Conservation (phyloP, 1,140 invertebrate species). For the Camponotus floridanus region DNA sequence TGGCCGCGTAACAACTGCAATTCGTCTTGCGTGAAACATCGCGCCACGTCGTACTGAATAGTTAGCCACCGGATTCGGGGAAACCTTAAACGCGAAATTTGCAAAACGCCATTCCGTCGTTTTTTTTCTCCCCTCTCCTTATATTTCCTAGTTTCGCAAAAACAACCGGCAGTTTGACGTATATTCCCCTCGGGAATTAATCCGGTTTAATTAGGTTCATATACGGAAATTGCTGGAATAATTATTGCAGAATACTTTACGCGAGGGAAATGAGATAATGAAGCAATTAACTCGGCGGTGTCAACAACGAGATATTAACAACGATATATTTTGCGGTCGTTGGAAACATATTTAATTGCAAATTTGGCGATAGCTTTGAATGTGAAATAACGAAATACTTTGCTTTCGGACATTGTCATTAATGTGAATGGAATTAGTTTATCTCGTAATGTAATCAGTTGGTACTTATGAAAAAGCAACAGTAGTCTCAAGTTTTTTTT, state of each 20-base stretch:
- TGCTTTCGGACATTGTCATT: conserved; percentile 16
- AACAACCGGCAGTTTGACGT: conserved; percentile 28
- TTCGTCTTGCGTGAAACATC: conserved; percentile 71
- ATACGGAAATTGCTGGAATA: conserved; percentile 47
- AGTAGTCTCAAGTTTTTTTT: background rate
- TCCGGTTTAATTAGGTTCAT: conserved; percentile 46
- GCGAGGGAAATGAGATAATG: conserved; percentile 55
- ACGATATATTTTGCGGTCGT: conserved; percentile 30
- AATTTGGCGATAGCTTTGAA: conserved; percentile 51
- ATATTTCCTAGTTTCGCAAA: conserved; percentile 12
- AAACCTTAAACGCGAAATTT: conserved; percentile 51
- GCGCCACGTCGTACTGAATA: conserved; percentile 56
- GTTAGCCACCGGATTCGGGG: conserved; percentile 52
- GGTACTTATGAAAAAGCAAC: background rate
- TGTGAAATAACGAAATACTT: conserved; percentile 41
- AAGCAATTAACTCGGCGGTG: conserved; percentile 55
- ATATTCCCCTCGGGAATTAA: conserved; percentile 30
- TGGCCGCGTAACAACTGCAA: conserved; percentile 63
- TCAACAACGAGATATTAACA: conserved; percentile 56
- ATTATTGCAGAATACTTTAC: conserved; percentile 58
- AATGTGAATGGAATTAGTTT: background rate
- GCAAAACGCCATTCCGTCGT: conserved; percentile 25
- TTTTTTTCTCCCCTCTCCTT: background rate
- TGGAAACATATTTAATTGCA: conserved; percentile 56
- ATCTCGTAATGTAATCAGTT: background rate